Evolutionary conservation across 2,797 vertebrate species (phyloP).

Genomic region (Danio jaintianensis): DNA sequence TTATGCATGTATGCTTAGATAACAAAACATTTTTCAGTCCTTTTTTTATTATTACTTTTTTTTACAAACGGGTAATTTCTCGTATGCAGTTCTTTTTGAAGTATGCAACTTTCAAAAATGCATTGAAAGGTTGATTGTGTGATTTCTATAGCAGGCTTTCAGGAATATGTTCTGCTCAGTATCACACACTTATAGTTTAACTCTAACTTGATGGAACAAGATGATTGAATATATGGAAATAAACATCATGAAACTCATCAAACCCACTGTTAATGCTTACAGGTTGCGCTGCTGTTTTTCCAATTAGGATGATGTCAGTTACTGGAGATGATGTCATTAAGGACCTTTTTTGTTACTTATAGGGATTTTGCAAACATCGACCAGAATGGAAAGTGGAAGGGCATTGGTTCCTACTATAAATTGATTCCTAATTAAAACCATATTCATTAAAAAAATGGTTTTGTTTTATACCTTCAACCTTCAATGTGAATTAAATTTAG

Average conservation of each 20-base stretch:
- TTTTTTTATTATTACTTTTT: not conserved
- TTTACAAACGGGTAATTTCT: not conserved
- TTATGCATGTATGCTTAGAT: not conserved
- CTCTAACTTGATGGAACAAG: conserved; percentile 19
- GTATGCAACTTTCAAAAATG: not conserved
- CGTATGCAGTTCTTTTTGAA: not conserved
- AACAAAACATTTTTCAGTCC: not conserved
- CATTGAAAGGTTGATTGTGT: not conserved
- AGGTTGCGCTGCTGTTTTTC: not conserved
- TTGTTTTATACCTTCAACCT: not conserved
- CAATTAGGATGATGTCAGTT: conserved; percentile 16
- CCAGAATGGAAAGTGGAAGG: not conserved
- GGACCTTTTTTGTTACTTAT: conserved; percentile 15
- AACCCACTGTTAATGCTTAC: not conserved
- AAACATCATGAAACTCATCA: conserved; percentile 4
- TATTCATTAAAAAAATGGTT: not conserved
- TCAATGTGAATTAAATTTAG: too few relatives aligned
- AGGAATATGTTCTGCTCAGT: conserved; percentile 19
- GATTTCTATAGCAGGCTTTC: not conserved
- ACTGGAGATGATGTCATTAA: conserved; percentile 19
- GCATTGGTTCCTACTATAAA: not conserved
- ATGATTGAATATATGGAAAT: not conserved
- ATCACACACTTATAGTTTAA: not conserved
- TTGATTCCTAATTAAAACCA: conserved; percentile 3
- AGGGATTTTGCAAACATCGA: not conserved